These are phyloP conservation scores for Jaculus jaculus DNA, from an alignment of 2,113 vertebrate genomes.

Conservation along the genomic window DNA sequence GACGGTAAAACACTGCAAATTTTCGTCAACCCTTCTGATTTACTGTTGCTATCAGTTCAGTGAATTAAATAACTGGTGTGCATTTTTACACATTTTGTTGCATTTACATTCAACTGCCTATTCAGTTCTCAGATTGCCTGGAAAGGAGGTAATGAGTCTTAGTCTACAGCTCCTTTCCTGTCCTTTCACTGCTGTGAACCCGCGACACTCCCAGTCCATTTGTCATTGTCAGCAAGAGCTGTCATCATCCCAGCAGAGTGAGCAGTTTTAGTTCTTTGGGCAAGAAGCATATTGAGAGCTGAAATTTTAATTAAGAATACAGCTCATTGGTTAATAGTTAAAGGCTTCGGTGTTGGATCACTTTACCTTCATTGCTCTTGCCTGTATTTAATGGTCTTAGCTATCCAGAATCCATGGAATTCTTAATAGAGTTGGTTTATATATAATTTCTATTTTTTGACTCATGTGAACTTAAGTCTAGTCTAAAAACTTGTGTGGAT, in stretches of 20 bases:
- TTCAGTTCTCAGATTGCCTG: slow-evolving; percentile 60
- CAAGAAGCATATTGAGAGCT: slow-evolving; percentile 44
- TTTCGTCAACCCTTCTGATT: background rate
- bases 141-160: slow-evolving; percentile 30
- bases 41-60: slow-evolving; percentile 18
- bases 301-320: slow-evolving; percentile 68
- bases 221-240: slow-evolving; percentile 58
- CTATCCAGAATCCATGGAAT: slow-evolving; percentile 73
- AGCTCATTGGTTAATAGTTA: slow-evolving; percentile 62
- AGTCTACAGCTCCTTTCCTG: slow-evolving; percentile 39
- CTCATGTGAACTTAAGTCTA: slow-evolving; percentile 71
- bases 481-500: slow-evolving; percentile 75
- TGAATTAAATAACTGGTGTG: slow-evolving; percentile 17
- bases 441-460: slow-evolving; percentile 78
- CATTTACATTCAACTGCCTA: slow-evolving; percentile 24
- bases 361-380: slow-evolving; percentile 49
- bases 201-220: slow-evolving; percentile 41
- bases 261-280: slow-evolving; percentile 66
- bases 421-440: slow-evolving; percentile 76
- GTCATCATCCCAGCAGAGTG: slow-evolving; percentile 43
- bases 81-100: slow-evolving; percentile 42
- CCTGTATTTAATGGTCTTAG: slow-evolving; percentile 49
- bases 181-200: slow-evolving; percentile 44
- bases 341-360: slow-evolving; percentile 54
- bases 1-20: background rate